phyloP scores from a whole-genome alignment of 2,888 invertebrate species.

The Ophioninae sp. region DNA sequence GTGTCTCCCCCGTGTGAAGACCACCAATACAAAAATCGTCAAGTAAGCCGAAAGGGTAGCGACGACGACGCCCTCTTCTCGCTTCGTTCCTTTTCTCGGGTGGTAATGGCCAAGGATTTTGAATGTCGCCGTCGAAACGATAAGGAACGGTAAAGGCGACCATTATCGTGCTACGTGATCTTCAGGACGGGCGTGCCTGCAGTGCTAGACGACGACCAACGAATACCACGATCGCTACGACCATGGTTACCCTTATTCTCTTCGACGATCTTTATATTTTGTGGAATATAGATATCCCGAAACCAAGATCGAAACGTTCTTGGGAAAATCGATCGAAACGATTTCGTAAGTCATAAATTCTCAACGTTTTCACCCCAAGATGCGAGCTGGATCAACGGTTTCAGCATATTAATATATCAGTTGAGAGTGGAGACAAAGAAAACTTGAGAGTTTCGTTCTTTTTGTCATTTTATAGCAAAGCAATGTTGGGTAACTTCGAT shows the following conservation, averaged over 20 bases:
- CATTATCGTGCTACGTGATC: conserved; percentile 79
- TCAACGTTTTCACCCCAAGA: neutral
- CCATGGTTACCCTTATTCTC: conserved; percentile 38
- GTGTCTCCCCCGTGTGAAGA: neutral
- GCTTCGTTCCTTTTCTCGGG: conserved; percentile 49
- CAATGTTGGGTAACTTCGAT: neutral
- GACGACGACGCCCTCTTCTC: conserved; percentile 20
- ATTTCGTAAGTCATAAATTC: conserved; percentile 33
- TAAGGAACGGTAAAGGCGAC: conserved; percentile 77
- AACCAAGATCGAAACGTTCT: conserved; percentile 30
- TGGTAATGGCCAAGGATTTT: conserved; percentile 73
- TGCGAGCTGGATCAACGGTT: conserved; percentile 17
- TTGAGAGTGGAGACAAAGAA: neutral
- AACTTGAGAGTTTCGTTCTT: neutral
- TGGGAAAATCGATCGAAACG: conserved; percentile 32
- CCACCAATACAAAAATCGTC: conserved; percentile 43
- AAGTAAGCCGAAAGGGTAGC: conserved; percentile 59
- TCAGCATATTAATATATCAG: conserved; percentile 1
- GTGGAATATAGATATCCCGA: conserved; percentile 32
- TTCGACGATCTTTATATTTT: conserved; percentile 68
- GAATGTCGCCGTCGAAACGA: conserved; percentile 76
- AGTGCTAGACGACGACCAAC: conserved; percentile 56
- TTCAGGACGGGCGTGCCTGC: conserved; percentile 69
- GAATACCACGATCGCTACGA: conserved; percentile 46
- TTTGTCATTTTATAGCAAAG: neutral